A percentile compares a stretch with the other conserved stretches of the same genome.
Evolutionary conservation across 1,140 invertebrate species (phyloP).

Genomic region (Magallana gigas): DNA sequence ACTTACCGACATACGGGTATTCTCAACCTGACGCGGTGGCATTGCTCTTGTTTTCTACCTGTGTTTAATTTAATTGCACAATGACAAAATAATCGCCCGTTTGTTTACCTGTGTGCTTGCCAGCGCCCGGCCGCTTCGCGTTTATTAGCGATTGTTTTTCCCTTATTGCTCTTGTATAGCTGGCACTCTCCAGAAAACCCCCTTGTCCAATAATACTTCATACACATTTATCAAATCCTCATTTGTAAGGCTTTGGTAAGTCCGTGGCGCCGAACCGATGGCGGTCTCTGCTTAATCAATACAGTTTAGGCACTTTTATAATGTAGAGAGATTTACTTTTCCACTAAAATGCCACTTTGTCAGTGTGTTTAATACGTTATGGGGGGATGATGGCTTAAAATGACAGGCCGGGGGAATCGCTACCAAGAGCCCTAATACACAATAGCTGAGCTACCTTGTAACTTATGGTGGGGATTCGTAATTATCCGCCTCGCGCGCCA

Average conservation of each 20-base stretch:
- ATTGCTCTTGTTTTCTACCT: slow-evolving; percentile 19
- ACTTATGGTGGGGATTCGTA: slow-evolving; percentile 13
- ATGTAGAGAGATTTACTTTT: slow-evolving; percentile 57
- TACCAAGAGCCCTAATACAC: slow-evolving; percentile 31
- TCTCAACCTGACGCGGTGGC: not conserved
- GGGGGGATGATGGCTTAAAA: slow-evolving; percentile 54
- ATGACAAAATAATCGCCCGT: slow-evolving; percentile 23
- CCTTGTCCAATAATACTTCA: slow-evolving; percentile 35
- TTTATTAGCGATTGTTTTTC: slow-evolving; percentile 31
- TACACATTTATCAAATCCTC: slow-evolving; percentile 47
- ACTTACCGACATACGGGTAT: too few relatives aligned
- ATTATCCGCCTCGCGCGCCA: slow-evolving; percentile 4
- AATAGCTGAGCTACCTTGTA: slow-evolving; percentile 27
- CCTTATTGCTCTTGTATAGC: slow-evolving; percentile 15
- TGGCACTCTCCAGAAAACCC: not conserved
- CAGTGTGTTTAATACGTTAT: slow-evolving; percentile 60
- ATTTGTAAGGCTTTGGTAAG: slow-evolving; percentile 42
- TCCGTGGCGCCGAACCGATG: slow-evolving; percentile 52
- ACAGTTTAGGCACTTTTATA: slow-evolving; percentile 57
- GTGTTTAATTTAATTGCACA: slow-evolving; percentile 32
- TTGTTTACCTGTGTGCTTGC: slow-evolving; percentile 4
- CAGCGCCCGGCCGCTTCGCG: not conserved
- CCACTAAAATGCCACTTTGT: slow-evolving; percentile 62
- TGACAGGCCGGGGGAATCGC: slow-evolving; percentile 40
- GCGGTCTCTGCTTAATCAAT: slow-evolving; percentile 51